Evolutionary conservation across 2,888 invertebrate genomes (phyloP), one percentile per base, ranked within the genome.

Genomic region (Agrilus mali): DNA sequence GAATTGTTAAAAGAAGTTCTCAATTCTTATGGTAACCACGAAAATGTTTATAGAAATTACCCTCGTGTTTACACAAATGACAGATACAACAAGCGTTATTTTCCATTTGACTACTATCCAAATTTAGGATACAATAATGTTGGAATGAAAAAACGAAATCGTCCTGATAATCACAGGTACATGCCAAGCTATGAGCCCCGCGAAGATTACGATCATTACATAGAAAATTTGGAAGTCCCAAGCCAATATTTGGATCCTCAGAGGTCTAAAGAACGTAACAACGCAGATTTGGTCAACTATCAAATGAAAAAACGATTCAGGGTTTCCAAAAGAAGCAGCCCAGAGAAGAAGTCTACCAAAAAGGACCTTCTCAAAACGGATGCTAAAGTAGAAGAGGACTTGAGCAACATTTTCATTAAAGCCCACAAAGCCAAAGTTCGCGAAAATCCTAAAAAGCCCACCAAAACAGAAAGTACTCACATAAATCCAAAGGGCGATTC

Each of bases 301-400:
- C 48, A 51, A 14, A 49, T 48, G 33, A 47, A 48, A 43, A 82
- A 81, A 64, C 71, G 78, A 4, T 82, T 80, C 55, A 79, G 80
- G 1, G 77, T 82, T 1, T 65, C 76, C 3, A 82, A 83, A 60
- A 70, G 82, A 2, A 81, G 81, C 40, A 75, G 74, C 48, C 37
- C 42, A 32, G 38, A 39, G 33, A 63, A 63, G 51, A 54, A 60
- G 44, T 54, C 61, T 14, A 45, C 54, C 4, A 51, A 53, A n/a
- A 55, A 57, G 41, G 45, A 51, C 13, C 44, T 67, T 41, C 59
- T 70, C 1, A 75, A 76, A 39, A 82, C 81, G 2, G 82, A 83
- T 57, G 82, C 83, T 2, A 77, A 76, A 60, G 76, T 83, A 10
- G 75, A 78, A 22, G 74, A 77, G 59, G 83, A 83, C 55, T 62